These are phyloP conservation scores for Oscheius sp. DNA, from an alignment of 2,888 invertebrate species.

Conservation along the genomic window DNA sequence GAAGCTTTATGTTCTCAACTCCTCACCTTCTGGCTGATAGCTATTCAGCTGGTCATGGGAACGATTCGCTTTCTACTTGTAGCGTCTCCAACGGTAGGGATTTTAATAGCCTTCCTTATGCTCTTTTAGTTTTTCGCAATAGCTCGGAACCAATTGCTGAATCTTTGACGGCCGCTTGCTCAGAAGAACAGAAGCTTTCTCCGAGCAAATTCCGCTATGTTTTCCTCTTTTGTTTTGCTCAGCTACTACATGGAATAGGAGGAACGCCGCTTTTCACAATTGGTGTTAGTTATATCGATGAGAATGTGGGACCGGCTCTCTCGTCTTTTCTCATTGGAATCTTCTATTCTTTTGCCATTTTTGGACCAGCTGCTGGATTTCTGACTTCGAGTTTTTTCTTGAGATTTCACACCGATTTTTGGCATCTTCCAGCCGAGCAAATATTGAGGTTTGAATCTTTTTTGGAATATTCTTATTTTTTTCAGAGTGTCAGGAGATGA, in stretches of 20 bases:
- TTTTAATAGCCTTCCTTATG: neutral
- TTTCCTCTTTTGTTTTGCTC: conserved; percentile 81
- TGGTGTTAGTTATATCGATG: conserved; percentile 87
- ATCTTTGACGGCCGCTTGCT: conserved; percentile 35
- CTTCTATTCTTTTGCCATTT: conserved; percentile 84
- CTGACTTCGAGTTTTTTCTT: conserved; percentile 83
- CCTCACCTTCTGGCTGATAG: conserved; percentile 83
- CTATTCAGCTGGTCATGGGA: conserved; percentile 56
- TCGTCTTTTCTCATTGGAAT: conserved; percentile 75
- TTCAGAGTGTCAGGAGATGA: conserved; percentile 58
- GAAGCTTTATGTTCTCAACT: conserved; percentile 81
- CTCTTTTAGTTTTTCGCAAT: conserved; percentile 37
- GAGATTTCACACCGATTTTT: conserved; percentile 76
- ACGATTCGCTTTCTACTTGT: conserved; percentile 44
- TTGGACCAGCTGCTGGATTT: conserved; percentile 87
- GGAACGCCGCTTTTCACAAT: conserved; percentile 87
- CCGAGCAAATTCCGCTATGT: conserved; percentile 63
- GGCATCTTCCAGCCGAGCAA: conserved; percentile 61
- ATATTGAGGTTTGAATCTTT: conserved; percentile 41
- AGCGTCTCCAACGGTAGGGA: conserved; percentile 37
- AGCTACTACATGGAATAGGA: conserved; percentile 85
- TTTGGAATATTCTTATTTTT: too few species aligned
- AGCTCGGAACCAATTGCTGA: conserved; percentile 32
- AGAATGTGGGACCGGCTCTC: conserved; percentile 77
- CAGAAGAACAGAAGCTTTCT: conserved; percentile 35